phyloP scores from a whole-genome alignment of 2,797 vertebrate species.

The Rhyacichthys aspro region DNA sequence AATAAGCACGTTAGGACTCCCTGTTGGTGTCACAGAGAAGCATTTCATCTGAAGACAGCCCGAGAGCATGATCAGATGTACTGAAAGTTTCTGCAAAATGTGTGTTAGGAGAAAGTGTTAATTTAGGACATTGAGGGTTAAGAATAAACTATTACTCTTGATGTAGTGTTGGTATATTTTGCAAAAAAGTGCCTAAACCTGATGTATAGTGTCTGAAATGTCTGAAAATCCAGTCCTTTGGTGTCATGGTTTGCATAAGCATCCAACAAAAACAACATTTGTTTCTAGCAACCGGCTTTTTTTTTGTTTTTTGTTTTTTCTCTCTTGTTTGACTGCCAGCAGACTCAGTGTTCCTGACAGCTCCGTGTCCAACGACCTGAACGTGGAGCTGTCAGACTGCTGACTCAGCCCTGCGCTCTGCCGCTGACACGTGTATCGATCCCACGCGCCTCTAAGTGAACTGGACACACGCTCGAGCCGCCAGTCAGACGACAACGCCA shows the following conservation, averaged over 20 bases:
- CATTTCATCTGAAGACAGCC: conserved; percentile 21
- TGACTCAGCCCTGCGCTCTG: conserved; percentile 47
- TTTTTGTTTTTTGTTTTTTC: not conserved
- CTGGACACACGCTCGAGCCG: conserved; percentile 32
- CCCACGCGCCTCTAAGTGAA: conserved; percentile 36
- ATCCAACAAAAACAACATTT: too few relatives aligned
- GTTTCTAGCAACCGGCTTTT: too few relatives aligned
- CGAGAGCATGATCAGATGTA: not conserved
- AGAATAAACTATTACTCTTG: too few relatives aligned
- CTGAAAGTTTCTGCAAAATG: too few relatives aligned
- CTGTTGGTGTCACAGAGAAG: not conserved
- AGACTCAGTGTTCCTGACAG: conserved; percentile 12
- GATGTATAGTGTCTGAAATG: too few relatives aligned
- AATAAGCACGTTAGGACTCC: conserved; percentile 61
- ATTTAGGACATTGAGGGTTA: too few relatives aligned
- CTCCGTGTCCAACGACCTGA: conserved; percentile 24
- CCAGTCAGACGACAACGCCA: conserved; percentile 9
- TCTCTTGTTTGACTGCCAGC: conserved; percentile 11
- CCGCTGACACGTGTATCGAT: conserved; percentile 43
- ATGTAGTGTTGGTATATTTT: too few relatives aligned
- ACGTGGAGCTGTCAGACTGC: conserved; percentile 34
- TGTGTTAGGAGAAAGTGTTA: too few relatives aligned
- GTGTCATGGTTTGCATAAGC: too few relatives aligned
- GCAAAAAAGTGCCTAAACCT: too few relatives aligned
- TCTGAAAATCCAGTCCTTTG: too few relatives aligned